Conservation (phyloP, 2,113 vertebrate genomes). For the Rhizomys pruinosus region DNA sequence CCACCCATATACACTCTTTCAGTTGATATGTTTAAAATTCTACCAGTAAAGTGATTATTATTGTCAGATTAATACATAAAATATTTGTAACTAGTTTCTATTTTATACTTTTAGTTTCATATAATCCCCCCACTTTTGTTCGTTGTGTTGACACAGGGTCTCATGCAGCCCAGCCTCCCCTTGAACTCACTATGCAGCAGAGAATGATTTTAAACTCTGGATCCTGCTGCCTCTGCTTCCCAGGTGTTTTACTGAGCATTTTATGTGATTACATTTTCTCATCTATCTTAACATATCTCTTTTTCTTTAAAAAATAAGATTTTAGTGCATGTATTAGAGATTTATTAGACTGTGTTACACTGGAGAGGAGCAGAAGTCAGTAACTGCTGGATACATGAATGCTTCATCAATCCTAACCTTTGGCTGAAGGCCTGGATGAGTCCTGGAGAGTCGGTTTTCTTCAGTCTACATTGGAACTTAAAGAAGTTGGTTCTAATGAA, state of each 20-base stretch:
- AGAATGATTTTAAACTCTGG: background rate
- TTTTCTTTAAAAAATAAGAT: background rate
- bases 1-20: background rate
- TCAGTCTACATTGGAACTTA: no score
- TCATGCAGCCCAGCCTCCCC: background rate
- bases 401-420: no score
- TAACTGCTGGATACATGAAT: no score
- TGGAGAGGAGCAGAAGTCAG: no score
- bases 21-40: background rate
- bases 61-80: background rate
- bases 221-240: background rate
- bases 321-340: no score
- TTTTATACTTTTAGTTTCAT: background rate
- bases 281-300: background rate
- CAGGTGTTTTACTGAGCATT: background rate
- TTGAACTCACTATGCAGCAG: background rate
- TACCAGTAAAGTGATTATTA: background rate
- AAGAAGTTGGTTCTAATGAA: no score
- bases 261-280: background rate
- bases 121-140: background rate
- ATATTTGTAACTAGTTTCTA: background rate
- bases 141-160: background rate
- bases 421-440: no score
- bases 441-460: no score
- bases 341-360: no score